phyloP scores from a whole-genome alignment of 2,797 vertebrate genomes.

The Brachymystax lenok region DNA sequence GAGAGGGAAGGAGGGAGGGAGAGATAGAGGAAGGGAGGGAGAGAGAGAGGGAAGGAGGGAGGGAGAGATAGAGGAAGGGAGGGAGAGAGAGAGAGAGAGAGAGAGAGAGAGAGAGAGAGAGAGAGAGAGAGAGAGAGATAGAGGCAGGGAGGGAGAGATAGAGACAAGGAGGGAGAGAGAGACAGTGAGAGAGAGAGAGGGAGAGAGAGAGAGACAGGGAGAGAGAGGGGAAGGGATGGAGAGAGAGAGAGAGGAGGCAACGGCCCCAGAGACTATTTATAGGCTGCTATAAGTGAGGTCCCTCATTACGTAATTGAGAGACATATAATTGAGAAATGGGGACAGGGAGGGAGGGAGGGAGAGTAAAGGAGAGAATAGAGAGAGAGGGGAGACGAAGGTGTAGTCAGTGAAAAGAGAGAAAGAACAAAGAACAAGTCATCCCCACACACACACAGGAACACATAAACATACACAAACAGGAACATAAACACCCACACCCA shows the following conservation, averaged over 20 bases:
- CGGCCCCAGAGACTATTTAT: slow-evolving; percentile 64
- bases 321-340: slow-evolving; percentile 66
- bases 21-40: fast-evolving
- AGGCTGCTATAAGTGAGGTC: slow-evolving; percentile 70
- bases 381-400: not conserved
- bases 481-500: not conserved
- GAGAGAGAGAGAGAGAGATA: too few relatives aligned
- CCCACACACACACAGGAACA: slow-evolving; percentile 10
- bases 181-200: too few relatives aligned
- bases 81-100: fast-evolving
- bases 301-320: slow-evolving; percentile 70
- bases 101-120: too few relatives aligned
- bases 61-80: fast-evolving
- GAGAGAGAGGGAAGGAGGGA: too few relatives aligned
- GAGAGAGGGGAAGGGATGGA: too few relatives aligned
- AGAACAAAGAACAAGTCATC: slow-evolving; percentile 2
- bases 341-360: slow-evolving; percentile 10
- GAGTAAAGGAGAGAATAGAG: not conserved
- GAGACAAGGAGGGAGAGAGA: too few relatives aligned
- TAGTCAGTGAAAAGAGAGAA: slow-evolving; percentile 16
- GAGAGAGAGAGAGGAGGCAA: not conserved
- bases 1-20: fast-evolving
- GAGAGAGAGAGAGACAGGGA: fast-evolving
- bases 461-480: not conserved
- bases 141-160: fast-evolving